Evolutionary conservation across 2,888 invertebrate genomes (phyloP), one percentile per base, ranked within the genome.

Genomic region (Gisinianus flammeolus): DNA sequence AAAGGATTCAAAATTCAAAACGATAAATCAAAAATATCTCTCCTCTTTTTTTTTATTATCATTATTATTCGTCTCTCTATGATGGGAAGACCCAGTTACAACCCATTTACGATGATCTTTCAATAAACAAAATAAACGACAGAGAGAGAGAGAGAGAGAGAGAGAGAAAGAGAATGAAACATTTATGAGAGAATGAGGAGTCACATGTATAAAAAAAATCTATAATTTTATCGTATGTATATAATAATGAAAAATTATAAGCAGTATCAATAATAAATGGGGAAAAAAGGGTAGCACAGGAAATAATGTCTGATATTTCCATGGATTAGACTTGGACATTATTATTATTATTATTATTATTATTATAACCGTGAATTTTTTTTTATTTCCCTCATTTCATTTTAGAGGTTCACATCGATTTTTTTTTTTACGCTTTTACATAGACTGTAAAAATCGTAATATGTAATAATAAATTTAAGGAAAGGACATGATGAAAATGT

Each of bases 21-120:
- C 72, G 33, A 78, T 78, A 78, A 78, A 78, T 78, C 78, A 78
- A 67, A 56, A 62, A 24, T n/a, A 26, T 8, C 28, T 62, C 12
- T 56, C 58, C 31, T 67, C 33, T 58, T 71, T 44, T 72, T 67
- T 30, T 72, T 52, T 28, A 35, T 24, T 24, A 54, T 30, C 31
- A 12, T 19, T 16, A 44, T 16, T 35, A 35, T 8, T 35, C 6
- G 12, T 44, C 12, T 44, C 44, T 44, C 16, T 6, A 44, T 62
- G 62, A 70, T 28, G 70, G 62, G 64, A 69, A 58, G 33, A 56
- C 68, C 77, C 71, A 68, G 69, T 79, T 74, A 73, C 79, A 79
- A 71, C 28, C 79, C 79, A 80, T 80, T 78, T 78, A 76, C 79
- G 33, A 74, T 66, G 77, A 77, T 69, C 77, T 72, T 75, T 77